phyloP scores from a whole-genome alignment of 2,113 vertebrate genomes.

The Elachura formosa region DNA sequence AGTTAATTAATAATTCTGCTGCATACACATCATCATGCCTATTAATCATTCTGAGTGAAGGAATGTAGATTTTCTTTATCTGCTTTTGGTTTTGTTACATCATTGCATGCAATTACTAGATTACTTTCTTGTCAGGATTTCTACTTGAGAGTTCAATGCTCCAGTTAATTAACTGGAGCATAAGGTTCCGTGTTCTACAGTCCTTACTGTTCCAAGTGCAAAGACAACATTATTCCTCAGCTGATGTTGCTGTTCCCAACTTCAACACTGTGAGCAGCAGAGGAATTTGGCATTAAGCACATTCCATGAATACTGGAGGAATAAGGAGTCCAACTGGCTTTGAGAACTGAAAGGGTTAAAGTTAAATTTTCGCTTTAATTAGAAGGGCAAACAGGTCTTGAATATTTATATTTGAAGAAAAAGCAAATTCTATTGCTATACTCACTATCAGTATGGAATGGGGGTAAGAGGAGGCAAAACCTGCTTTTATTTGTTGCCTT shows the following conservation, averaged over 20 bases:
- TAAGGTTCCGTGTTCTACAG: not conserved
- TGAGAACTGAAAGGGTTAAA: not conserved
- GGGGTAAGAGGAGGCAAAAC: not conserved
- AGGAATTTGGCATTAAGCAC: not conserved
- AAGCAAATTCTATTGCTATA: not conserved
- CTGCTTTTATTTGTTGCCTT: not conserved
- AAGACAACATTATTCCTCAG: not conserved
- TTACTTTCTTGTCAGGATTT: not conserved
- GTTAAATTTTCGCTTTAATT: not conserved
- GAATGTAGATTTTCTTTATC: not conserved
- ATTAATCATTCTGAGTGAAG: not conserved
- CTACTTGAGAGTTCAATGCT: not conserved
- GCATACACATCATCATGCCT: not conserved
- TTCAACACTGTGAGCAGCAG: not conserved
- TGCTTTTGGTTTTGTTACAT: not conserved
- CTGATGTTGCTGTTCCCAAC: not conserved
- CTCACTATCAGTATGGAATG: not conserved
- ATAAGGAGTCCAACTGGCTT: not conserved
- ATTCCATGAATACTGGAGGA: not conserved
- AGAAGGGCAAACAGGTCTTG: not conserved
- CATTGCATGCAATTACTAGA: not conserved
- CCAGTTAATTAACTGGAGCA: not conserved
- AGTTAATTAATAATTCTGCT: not conserved
- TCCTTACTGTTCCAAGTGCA: not conserved
- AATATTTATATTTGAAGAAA: not conserved